A percentile compares a stretch with the other conserved stretches of the same genome.
Evolutionary conservation across 2,888 invertebrate genomes (phyloP).

Genomic region (Epinotia ramella): DNA sequence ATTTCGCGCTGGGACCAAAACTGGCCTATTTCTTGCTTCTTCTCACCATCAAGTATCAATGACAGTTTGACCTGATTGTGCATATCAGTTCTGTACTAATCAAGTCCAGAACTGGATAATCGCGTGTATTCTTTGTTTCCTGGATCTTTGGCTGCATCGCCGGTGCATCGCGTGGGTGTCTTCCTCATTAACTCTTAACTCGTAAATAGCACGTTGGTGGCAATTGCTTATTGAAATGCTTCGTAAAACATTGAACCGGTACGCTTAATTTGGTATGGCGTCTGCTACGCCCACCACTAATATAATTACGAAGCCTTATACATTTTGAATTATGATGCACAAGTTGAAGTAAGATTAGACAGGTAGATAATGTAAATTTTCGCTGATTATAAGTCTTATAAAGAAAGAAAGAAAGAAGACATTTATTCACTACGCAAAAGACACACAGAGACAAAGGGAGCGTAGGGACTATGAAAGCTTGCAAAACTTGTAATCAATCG

Average conservation of each 20-base stretch:
- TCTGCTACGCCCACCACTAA: background rate
- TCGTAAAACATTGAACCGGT: slow-evolving; percentile 29
- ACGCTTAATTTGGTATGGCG: slow-evolving; percentile 14
- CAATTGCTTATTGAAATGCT: slow-evolving; percentile 38
- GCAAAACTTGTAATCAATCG: background rate
- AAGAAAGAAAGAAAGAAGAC: too few relatives aligned
- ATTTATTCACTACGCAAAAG: too few relatives aligned
- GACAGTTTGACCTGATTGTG: slow-evolving; percentile 12
- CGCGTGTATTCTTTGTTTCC: slow-evolving; percentile 54
- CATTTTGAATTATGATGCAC: background rate
- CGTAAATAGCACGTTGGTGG: slow-evolving; percentile 56
- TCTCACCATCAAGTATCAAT: background rate
- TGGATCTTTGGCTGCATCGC: slow-evolving; percentile 60
- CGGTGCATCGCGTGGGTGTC: slow-evolving; percentile 66
- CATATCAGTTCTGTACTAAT: slow-evolving; percentile 14
- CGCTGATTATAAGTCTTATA: background rate
- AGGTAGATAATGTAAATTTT: background rate
- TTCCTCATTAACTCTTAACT: slow-evolving; percentile 69
- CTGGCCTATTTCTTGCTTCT: background rate
- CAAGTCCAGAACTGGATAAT: slow-evolving; percentile 9
- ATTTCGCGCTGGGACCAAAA: too few relatives aligned
- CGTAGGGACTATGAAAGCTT: background rate
- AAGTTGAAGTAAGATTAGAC: background rate
- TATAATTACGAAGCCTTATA: background rate
- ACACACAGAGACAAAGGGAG: too few relatives aligned